Evolutionary conservation across 2,113 vertebrate species (phyloP), one percentile per base, ranked within the genome.

Genomic region (Rafetus swinhoei): DNA sequence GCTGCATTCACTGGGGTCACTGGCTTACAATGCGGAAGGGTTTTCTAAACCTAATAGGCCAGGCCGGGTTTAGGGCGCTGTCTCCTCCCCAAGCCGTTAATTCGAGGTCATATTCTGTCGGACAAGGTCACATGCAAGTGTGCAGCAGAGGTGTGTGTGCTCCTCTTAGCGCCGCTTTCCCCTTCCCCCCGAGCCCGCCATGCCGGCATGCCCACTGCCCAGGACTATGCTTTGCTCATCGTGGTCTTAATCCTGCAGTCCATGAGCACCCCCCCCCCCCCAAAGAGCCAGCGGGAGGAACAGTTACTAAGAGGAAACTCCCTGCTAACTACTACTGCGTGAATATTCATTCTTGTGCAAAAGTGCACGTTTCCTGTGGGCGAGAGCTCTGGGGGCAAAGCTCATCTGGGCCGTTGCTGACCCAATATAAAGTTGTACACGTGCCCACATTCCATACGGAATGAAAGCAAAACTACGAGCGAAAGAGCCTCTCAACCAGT

Each of bases 1-100:
- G 87, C 62, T 88, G 94, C 96, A 95, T 92, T 96, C 95, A 95
- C 79, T 84, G 27, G 79, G 80, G 90, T 16, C 50, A 87, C 77
- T 79, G 85, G 86, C 74, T 65, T 57, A 81, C 81, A 92, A 9
- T 12, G 60, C 13, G 60, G 60, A 14, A 29, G 60, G 60, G 14
- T 29, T 62, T 62, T 29, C 60, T 7, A 14, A 15, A 29, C 12
- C 25, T 62, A 29, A 62, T 29, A 29, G 62, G 62, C 14, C 62
- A 18, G 13, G 62, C 62, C 8, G 62, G 62, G 29, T 16, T 65
- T 29, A 18, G 62, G 62, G 3, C 60, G 29, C 27, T 29, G 29
- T 65, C 60, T 32, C 29, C 14, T 32, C 62, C 27, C 29, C 62
- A 8, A 65, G 62, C 29, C 7, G 62, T 65, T 32, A 15, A n/a